phyloP scores from a whole-genome alignment of 2,888 invertebrate species.

The Catocala sponsa region DNA sequence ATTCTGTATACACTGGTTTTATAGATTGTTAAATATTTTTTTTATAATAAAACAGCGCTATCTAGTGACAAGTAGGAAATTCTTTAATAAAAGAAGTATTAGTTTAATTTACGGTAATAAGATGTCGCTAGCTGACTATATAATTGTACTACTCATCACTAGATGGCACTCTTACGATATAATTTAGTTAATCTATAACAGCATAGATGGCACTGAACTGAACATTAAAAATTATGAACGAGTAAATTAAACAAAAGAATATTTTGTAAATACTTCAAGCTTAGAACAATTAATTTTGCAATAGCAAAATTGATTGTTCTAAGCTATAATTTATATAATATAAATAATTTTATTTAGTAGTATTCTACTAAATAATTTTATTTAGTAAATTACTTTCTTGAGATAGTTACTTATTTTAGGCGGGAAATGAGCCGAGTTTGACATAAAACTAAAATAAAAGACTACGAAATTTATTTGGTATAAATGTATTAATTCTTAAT shows the following conservation, averaged over 20 bases:
- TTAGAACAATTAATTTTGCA: background rate
- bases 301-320: too few relatives aligned
- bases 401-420: background rate
- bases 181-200: constrained; percentile 13
- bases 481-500: constrained; percentile 9
- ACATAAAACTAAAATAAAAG: too few relatives aligned
- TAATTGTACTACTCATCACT: constrained; percentile 36
- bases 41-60: constrained; percentile 13
- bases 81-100: too few relatives aligned
- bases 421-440: constrained; percentile 8
- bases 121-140: constrained; percentile 5
- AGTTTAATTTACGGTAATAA: too few relatives aligned
- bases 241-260: too few relatives aligned
- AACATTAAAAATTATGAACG: background rate
- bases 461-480: background rate
- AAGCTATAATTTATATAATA: too few relatives aligned
- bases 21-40: too few relatives aligned
- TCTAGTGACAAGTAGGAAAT: constrained; percentile 29
- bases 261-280: too few relatives aligned
- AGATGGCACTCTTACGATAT: constrained; percentile 41
- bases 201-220: constrained; percentile 23
- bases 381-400: background rate
- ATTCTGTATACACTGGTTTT: too few relatives aligned
- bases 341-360: too few relatives aligned
- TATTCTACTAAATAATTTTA: too few relatives aligned